A percentile compares a stretch with the other conserved stretches of the same genome.
phyloP scores from a whole-genome alignment of 2,888 invertebrate genomes.

The Drosophila falleni region DNA sequence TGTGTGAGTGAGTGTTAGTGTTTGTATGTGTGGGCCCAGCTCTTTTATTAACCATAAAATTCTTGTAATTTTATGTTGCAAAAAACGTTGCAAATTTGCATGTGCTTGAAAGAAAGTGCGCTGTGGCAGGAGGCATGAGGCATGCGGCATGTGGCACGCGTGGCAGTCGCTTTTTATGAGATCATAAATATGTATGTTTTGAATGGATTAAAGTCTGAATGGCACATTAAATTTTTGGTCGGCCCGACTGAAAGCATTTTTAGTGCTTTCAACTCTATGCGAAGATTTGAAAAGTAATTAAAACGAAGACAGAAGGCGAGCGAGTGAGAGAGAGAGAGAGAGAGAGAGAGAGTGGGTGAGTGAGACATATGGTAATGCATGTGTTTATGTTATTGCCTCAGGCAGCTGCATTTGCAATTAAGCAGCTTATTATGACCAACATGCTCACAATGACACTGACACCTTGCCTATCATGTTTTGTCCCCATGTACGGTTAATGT shows the following conservation, averaged over 20 bases:
- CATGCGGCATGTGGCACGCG: slow-evolving; percentile 10
- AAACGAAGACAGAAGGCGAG: slow-evolving; percentile 26
- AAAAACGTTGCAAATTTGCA: slow-evolving; percentile 78
- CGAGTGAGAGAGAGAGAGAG: background rate
- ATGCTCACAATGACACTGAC: slow-evolving; percentile 39
- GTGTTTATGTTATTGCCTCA: slow-evolving; percentile 39
- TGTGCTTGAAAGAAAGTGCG: slow-evolving; percentile 54
- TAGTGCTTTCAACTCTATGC: slow-evolving; percentile 35
- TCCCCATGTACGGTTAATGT: background rate
- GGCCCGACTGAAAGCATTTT: slow-evolving; percentile 45
- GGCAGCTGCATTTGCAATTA: slow-evolving; percentile 72
- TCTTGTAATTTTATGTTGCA: slow-evolving; percentile 74
- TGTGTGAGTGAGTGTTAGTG: too few relatives aligned
- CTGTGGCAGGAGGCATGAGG: slow-evolving; percentile 5
- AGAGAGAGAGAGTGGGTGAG: slow-evolving; percentile 3
- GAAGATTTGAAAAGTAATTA: slow-evolving; percentile 52
- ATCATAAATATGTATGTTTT: slow-evolving; percentile 39
- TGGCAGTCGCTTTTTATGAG: slow-evolving; percentile 17
- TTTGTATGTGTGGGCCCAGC: slow-evolving; percentile 21
- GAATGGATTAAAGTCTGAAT: slow-evolving; percentile 57
- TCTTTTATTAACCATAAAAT: slow-evolving; percentile 76
- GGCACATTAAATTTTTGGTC: slow-evolving; percentile 54
- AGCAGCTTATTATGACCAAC: slow-evolving; percentile 67
- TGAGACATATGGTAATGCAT: slow-evolving; percentile 46
- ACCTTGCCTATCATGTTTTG: slow-evolving; percentile 43